phyloP scores from a whole-genome alignment of 2,113 vertebrate species.

The Nothoprocta perdicaria region DNA sequence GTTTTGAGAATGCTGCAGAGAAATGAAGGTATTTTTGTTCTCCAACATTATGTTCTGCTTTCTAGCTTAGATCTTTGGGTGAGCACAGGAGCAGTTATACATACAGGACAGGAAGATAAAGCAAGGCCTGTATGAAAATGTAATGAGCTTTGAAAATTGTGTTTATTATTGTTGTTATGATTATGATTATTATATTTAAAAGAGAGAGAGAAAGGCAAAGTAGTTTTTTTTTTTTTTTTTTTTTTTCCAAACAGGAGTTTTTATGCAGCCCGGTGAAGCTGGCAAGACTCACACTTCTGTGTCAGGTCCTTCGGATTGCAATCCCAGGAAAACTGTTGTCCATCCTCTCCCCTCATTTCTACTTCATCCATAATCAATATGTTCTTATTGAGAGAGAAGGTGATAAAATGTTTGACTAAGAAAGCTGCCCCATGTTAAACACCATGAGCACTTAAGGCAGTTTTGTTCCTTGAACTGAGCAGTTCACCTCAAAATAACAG shows the following conservation, averaged over 20 bases:
- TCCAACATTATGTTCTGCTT: background rate
- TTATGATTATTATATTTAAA: background rate
- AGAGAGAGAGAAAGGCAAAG: background rate
- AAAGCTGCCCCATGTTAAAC: background rate
- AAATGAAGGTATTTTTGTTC: background rate
- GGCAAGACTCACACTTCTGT: rapidly evolving
- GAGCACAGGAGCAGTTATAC: background rate
- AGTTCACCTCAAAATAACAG: constrained; percentile 59
- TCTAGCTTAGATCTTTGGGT: background rate
- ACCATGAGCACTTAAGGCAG: background rate
- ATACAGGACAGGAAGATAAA: background rate
- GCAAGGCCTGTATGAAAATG: background rate
- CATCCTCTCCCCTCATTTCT: background rate
- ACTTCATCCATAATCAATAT: background rate
- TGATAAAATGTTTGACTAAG: background rate
- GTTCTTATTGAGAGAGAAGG: background rate
- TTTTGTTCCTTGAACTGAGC: constrained; percentile 38
- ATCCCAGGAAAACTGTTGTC: background rate
- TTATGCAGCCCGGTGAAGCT: background rate
- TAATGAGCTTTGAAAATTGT: background rate
- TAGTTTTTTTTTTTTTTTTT: background rate
- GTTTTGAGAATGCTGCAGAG: background rate
- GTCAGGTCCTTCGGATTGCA: background rate
- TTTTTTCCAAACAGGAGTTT: background rate
- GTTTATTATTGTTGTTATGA: too few relatives aligned